A percentile compares a stretch with the other conserved stretches of the same genome.
Conservation (phyloP, 2,797 vertebrate species). For the Alca torda region DNA sequence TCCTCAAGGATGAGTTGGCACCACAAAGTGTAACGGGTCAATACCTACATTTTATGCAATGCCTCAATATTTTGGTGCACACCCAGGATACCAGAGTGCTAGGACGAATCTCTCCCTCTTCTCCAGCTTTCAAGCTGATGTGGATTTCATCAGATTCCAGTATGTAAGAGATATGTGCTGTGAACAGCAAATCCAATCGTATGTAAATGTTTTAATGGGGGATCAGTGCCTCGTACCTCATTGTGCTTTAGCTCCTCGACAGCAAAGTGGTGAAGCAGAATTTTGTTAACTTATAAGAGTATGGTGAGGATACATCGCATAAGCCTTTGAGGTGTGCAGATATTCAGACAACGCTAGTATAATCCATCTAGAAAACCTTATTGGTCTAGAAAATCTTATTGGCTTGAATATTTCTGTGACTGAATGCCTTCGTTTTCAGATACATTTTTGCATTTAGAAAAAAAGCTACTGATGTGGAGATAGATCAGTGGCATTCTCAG, state of each 20-base stretch:
- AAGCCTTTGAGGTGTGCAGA: not conserved
- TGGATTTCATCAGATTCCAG: not conserved
- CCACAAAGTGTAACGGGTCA: not conserved
- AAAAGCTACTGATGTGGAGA: not conserved
- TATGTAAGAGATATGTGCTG: not conserved
- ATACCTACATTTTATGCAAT: not conserved
- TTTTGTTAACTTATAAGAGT: not conserved
- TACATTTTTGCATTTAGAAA: not conserved
- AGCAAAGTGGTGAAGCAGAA: not conserved
- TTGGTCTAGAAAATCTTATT: not conserved
- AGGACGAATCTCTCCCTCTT: not conserved
- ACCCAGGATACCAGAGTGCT: not conserved
- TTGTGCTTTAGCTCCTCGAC: not conserved
- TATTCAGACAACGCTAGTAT: not conserved
- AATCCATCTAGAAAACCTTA: not conserved
- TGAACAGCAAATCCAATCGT: not conserved
- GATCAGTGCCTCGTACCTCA: not conserved
- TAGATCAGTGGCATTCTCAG: not conserved
- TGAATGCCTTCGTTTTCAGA: not conserved
- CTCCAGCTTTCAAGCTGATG: not conserved
- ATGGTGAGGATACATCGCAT: not conserved
- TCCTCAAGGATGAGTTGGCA: not conserved
- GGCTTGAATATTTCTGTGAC: not conserved
- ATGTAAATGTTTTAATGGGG: not conserved
- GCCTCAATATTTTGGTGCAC: not conserved